These are phyloP conservation scores for Trichomalopsis sarcophagae DNA, from an alignment of 1,140 invertebrate species.

Conservation along the genomic window DNA sequence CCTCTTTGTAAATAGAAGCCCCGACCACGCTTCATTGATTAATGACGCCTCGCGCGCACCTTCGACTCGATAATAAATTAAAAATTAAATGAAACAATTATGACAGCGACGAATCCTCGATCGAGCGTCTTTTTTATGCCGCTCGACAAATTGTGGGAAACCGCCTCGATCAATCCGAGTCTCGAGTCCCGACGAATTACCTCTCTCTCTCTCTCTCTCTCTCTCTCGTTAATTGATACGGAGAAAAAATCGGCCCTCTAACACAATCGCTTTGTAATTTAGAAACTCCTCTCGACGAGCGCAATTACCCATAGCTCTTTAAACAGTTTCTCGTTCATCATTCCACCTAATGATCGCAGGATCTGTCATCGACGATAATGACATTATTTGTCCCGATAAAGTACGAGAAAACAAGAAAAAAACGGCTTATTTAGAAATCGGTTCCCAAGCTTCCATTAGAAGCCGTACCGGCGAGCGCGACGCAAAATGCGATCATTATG, in stretches of 20 bases:
- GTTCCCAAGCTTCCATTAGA: constrained; percentile 42
- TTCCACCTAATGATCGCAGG: constrained; percentile 37
- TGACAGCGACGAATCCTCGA: background rate
- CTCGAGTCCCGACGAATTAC: background rate
- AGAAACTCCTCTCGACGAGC: constrained; percentile 6
- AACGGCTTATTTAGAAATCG: constrained; percentile 30
- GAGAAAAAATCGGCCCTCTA: constrained; percentile 11
- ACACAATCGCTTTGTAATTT: constrained; percentile 43
- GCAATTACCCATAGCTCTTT: constrained; percentile 31
- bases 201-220: background rate
- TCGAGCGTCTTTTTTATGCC: background rate
- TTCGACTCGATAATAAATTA: constrained; percentile 10
- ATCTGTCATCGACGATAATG: constrained; percentile 42
- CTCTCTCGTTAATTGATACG: constrained; percentile 16
- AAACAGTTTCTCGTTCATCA: constrained; percentile 44
- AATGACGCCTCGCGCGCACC: background rate
- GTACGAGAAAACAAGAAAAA: constrained; percentile 31
- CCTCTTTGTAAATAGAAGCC: background rate
- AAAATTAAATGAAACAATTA: constrained; percentile 35
- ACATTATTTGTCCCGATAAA: constrained; percentile 43
- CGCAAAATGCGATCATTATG: constrained; percentile 14
- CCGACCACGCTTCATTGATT: background rate
- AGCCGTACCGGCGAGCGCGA: background rate
- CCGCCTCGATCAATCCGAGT: background rate
- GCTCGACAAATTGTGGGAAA: constrained; percentile 29